These are phyloP conservation scores for Todiramphus chloris DNA, from an alignment of 2,113 vertebrate species.

Conservation along the genomic window DNA sequence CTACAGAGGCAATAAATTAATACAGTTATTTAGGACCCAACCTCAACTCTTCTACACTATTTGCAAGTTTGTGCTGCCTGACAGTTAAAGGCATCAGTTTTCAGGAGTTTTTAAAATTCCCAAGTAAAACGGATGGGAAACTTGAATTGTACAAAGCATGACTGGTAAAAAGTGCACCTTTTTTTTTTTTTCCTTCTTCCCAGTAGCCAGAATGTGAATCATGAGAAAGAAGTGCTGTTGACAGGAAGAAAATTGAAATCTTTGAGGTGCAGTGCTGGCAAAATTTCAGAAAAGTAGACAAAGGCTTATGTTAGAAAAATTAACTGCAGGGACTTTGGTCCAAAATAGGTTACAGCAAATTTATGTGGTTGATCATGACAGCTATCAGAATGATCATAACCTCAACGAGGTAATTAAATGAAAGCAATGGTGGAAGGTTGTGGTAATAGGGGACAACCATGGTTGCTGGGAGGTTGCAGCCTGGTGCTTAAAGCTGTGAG, in stretches of 20 bases:
- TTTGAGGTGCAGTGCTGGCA: conserved; percentile 34
- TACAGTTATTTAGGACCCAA: not conserved
- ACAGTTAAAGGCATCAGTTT: not conserved
- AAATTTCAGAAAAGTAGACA: conserved; percentile 36
- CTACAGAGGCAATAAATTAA: not conserved
- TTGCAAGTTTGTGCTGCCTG: not conserved
- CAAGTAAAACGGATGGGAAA: not conserved
- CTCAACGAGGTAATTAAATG: not conserved
- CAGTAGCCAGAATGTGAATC: not conserved
- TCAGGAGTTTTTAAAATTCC: not conserved
- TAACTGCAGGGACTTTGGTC: not conserved
- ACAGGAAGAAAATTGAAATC: conserved; percentile 40
- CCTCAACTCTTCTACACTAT: not conserved
- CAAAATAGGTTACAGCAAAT: not conserved
- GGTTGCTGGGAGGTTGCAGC: not conserved
- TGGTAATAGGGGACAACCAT: not conserved
- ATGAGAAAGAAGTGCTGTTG: not conserved
- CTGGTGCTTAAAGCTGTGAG: not conserved
- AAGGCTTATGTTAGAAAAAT: not conserved
- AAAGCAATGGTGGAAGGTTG: not conserved
- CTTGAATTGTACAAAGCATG: not conserved
- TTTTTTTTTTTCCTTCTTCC: too few species aligned
- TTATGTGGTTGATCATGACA: not conserved
- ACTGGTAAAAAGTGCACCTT: not conserved
- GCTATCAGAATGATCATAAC: not conserved